Evolutionary conservation across 2,797 vertebrate species (phyloP), one percentile per base, ranked within the genome.

Genomic region (Remorina albescens): DNA sequence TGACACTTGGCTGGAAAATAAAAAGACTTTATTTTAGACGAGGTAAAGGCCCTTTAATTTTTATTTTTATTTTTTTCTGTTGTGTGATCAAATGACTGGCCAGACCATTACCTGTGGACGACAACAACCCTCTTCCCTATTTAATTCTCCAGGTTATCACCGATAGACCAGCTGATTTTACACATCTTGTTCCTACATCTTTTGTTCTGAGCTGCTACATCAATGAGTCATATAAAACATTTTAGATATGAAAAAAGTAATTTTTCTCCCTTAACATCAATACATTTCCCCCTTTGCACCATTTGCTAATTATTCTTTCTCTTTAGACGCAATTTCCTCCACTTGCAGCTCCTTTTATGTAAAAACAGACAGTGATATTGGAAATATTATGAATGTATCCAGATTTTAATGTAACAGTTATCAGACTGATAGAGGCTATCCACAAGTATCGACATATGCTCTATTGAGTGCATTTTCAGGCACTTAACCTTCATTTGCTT

Each of bases 11-110:
- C 65, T 77, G 59, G 21, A 66, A n/a, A 62, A 64, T 64, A 51
- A 74, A 39, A 25, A 44, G 19, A n/a, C 32, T 56, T 34, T 56
- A 26, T 50, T 6, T 50, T 3, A 36, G n/a, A 11, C 5, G 11
- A 36, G 19, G 36, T 55, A 34, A 55, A 55, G 5, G 18, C 30
- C 32, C 19, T 57, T 76, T 8, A 0, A 39, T 21, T 47, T 63
- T n/a, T n/a, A n/a, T n/a, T n/a, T n/a, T n/a, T n/a, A 36, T n/a
- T 73, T 70, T 59, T 58, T 57, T 44, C 30, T 59, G 47, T 53
- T 41, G n/a, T 30, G 46, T 75, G 37, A 63, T 75, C 60, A 71
- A 82, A 71, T 80, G 59, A 78, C 73, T 75, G 53, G 39, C 21
- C 50, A 60, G 36, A 62, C 64, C 58, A 55, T 76, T 70, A 71